phyloP scores from a whole-genome alignment of 2,797 vertebrate species.

The Apogon hyalosoma region DNA sequence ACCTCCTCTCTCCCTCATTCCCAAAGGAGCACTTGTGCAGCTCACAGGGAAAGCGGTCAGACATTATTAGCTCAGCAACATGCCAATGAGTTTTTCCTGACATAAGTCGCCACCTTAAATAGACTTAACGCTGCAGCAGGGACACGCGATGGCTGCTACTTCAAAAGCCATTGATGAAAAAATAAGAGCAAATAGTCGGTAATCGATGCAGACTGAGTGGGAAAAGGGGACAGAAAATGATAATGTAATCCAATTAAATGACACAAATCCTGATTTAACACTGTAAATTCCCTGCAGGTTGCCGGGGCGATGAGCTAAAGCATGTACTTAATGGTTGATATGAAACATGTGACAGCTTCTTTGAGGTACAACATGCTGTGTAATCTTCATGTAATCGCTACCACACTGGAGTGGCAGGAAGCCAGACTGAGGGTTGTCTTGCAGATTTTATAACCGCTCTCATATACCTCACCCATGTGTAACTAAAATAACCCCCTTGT shows the following conservation, averaged over 20 bases:
- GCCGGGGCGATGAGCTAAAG: constrained; percentile 42
- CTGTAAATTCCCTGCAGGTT: not conserved
- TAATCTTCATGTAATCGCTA: constrained; percentile 47
- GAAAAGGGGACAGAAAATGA: constrained; percentile 21
- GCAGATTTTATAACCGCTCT: constrained; percentile 5
- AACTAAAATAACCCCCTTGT: not conserved
- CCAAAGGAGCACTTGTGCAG: constrained; percentile 60
- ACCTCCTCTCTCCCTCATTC: constrained; percentile 33
- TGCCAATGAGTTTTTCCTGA: constrained; percentile 66
- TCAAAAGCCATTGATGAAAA: constrained; percentile 49
- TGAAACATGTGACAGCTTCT: constrained; percentile 65
- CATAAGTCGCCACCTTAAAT: constrained; percentile 68
- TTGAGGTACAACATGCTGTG: constrained; percentile 35
- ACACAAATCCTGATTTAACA: constrained; percentile 19
- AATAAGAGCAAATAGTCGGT: constrained; percentile 12
- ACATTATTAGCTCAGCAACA: constrained; percentile 74
- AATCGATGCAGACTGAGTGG: not conserved
- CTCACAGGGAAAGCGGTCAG: constrained; percentile 63
- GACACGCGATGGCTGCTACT: constrained; percentile 41
- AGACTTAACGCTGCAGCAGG: constrained; percentile 42
- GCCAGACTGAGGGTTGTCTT: constrained; percentile 34
- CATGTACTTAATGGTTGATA: constrained; percentile 42
- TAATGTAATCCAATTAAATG: constrained; percentile 30
- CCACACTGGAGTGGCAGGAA: constrained; percentile 31
- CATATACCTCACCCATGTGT: not conserved